These are phyloP conservation scores for Coelinius sp. DNA, from an alignment of 2,888 invertebrate species.

Conservation along the genomic window DNA sequence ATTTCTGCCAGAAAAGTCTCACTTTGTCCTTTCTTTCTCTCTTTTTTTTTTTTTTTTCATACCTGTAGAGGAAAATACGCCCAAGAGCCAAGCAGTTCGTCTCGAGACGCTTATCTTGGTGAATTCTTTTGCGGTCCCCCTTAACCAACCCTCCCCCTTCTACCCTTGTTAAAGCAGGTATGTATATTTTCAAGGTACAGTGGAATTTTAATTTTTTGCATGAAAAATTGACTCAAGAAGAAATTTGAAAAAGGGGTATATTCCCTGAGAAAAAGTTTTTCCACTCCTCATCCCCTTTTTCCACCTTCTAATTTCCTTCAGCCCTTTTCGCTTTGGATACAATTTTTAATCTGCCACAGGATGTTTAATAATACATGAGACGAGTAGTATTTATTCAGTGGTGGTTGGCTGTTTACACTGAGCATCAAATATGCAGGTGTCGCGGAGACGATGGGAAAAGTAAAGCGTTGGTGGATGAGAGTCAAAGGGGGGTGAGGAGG, in stretches of 20 bases:
- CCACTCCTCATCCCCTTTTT: slow-evolving; percentile 21
- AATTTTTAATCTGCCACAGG: slow-evolving; percentile 59
- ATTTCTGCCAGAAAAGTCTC: slow-evolving; percentile 22
- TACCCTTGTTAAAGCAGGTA: slow-evolving; percentile 4
- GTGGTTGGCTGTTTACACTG: slow-evolving; percentile 63
- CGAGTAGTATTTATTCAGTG: slow-evolving; percentile 61
- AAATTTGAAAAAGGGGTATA: neutral
- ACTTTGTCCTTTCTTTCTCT: neutral
- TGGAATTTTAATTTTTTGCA: slow-evolving; percentile 61
- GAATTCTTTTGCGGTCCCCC: slow-evolving; percentile 6
- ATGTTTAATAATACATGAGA: slow-evolving; percentile 65
- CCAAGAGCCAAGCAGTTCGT: slow-evolving; percentile 5
- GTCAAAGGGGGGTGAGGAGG: slow-evolving; percentile 23
- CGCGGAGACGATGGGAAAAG: slow-evolving; percentile 52
- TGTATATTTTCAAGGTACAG: slow-evolving; percentile 41
- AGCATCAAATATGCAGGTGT: slow-evolving; percentile 69
- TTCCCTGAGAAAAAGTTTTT: slow-evolving; percentile 32
- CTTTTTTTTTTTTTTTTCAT: neutral
- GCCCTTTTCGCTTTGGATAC: neutral
- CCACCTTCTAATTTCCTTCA: neutral
- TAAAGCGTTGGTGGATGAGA: slow-evolving; percentile 24
- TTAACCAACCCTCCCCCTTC: neutral
- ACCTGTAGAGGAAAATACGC: neutral
- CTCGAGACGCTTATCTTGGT: slow-evolving; percentile 16
- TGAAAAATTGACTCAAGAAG: slow-evolving; percentile 18